These are phyloP conservation scores for Lepidothrix coronata DNA, from an alignment of 2,113 vertebrate species.

Conservation along the genomic window DNA sequence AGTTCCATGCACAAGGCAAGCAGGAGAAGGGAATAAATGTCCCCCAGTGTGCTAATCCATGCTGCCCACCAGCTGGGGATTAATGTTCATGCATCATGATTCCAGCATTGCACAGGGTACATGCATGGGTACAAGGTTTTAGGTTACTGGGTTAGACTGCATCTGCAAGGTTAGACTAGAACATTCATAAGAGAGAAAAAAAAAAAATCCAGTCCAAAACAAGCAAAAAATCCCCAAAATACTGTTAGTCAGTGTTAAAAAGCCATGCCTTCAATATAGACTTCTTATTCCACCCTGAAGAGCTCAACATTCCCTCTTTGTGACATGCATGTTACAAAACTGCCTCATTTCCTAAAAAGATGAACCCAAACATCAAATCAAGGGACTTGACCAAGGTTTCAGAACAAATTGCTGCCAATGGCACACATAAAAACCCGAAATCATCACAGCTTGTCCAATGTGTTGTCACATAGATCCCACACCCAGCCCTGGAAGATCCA, in stretches of 20 bases:
- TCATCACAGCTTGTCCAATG: neutral
- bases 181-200: neutral
- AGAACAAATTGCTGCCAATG: neutral
- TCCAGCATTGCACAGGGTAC: neutral
- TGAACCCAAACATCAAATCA: neutral
- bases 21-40: neutral
- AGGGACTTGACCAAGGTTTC: neutral
- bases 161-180: neutral
- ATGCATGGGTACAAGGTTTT: fast-evolving
- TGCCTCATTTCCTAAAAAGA: neutral
- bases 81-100: neutral
- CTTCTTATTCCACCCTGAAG: neutral
- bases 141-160: neutral
- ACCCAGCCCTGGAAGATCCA: neutral
- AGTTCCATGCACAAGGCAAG: neutral
- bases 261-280: neutral
- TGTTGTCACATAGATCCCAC: neutral
- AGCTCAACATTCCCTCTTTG: neutral
- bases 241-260: neutral
- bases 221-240: fast-evolving
- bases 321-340: neutral
- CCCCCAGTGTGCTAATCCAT: neutral
- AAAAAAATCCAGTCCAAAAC: neutral
- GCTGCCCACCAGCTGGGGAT: neutral
- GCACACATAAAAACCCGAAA: neutral